Conservation (phyloP, 2,113 vertebrate genomes). For the Daphoenositta chrysoptera region DNA sequence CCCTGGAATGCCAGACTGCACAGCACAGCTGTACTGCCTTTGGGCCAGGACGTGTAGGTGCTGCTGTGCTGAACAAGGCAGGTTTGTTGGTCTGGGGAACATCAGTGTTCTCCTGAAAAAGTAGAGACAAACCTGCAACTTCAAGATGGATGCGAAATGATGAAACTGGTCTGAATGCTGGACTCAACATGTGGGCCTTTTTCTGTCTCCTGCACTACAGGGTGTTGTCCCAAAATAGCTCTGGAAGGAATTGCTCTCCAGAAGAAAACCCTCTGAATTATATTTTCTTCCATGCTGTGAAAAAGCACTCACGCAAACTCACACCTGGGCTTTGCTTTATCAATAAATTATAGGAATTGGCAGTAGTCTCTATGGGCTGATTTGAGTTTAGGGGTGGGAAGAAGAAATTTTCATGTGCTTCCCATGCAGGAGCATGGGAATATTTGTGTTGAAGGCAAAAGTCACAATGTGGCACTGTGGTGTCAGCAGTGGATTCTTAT, state of each 20-base stretch:
- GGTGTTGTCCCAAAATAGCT: neutral
- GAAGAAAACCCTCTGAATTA: neutral
- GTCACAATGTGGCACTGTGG: rapidly evolving
- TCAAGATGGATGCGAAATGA: neutral
- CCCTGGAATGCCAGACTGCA: neutral
- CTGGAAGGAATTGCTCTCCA: neutral
- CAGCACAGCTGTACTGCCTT: neutral
- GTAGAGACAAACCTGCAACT: neutral
- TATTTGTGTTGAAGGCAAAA: neutral
- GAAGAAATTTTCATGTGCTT: neutral
- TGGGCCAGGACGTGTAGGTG: neutral
- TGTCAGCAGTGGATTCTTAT: neutral
- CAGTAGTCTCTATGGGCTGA: neutral
- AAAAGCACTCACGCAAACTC: neutral
- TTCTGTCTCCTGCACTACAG: neutral
- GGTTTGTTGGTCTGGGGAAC: neutral
- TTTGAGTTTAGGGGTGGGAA: neutral
- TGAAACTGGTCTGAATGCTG: neutral
- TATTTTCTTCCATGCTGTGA: neutral
- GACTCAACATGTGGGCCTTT: neutral
- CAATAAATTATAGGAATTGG: neutral
- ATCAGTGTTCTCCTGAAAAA: neutral
- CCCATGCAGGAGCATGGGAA: neutral
- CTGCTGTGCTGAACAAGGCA: neutral
- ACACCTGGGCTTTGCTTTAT: neutral